These are phyloP conservation scores for Argentina silus DNA, from an alignment of 2,797 vertebrate species.

Conservation along the genomic window DNA sequence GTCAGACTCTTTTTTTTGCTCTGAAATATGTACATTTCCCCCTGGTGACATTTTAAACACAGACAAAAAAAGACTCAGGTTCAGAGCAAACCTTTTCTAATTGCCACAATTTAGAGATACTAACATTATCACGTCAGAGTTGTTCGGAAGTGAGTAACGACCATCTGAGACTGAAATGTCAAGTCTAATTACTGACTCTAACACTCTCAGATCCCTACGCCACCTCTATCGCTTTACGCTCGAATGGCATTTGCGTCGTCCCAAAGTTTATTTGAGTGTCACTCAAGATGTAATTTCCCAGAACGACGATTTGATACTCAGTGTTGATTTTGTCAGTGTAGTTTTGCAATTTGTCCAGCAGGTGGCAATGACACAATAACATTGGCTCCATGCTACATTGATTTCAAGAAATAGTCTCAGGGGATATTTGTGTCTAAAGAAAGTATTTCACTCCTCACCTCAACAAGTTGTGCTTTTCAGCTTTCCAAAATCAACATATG, in stretches of 20 bases:
- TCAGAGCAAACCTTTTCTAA: slow-evolving; percentile 64
- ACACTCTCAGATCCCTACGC: slow-evolving; percentile 36
- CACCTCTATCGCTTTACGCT: slow-evolving; percentile 17
- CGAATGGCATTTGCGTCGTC: slow-evolving; percentile 57
- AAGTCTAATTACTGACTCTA: slow-evolving; percentile 60
- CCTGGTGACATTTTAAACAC: slow-evolving; percentile 68
- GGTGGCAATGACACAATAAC: slow-evolving; percentile 54
- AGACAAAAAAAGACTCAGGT: slow-evolving; percentile 37
- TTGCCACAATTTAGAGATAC: slow-evolving; percentile 73
- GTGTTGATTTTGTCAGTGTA: slow-evolving; percentile 10
- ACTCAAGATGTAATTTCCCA: slow-evolving; percentile 42
- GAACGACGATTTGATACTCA: slow-evolving; percentile 8
- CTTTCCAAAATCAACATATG: not conserved
- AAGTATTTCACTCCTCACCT: not conserved
- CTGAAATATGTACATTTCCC: slow-evolving; percentile 54
- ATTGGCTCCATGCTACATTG: not conserved
- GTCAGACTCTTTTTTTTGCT: slow-evolving; percentile 34
- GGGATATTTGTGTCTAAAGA: not conserved
- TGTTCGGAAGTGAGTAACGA: slow-evolving; percentile 63
- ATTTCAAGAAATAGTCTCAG: not conserved
- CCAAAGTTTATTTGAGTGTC: slow-evolving; percentile 51
- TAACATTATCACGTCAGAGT: slow-evolving; percentile 63
- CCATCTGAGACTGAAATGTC: slow-evolving; percentile 73
- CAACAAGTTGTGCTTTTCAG: not conserved
- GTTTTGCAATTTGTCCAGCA: slow-evolving; percentile 36